These are phyloP conservation scores for Helostoma temminkii DNA, from an alignment of 2,797 vertebrate species.

Conservation along the genomic window DNA sequence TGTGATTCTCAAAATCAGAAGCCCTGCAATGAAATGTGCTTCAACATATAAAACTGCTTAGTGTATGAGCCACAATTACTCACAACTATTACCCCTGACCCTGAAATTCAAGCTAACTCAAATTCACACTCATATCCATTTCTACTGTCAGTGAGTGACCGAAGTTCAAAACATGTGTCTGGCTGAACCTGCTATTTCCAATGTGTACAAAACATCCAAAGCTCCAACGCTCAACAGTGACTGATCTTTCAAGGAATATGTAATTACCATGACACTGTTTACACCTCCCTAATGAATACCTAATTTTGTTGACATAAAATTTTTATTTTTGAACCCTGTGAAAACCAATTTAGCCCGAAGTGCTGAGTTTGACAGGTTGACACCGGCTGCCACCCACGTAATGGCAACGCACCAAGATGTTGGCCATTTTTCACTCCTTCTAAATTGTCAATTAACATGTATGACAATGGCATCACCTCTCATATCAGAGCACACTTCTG, in stretches of 20 bases:
- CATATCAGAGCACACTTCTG: constrained; percentile 34
- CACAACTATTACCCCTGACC: neutral
- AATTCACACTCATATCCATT: neutral
- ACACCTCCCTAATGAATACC: constrained; percentile 24
- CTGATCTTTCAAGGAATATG: constrained; percentile 23
- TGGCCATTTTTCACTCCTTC: constrained; percentile 48
- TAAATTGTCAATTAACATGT: constrained; percentile 64
- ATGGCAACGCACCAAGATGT: constrained; percentile 28
- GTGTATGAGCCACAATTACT: neutral
- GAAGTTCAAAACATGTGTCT: constrained; percentile 4
- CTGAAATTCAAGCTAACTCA: neutral
- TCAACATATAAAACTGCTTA: no score
- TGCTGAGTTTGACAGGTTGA: constrained; percentile 49
- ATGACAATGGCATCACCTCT: constrained; percentile 57
- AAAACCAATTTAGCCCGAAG: constrained; percentile 35
- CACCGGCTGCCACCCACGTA: constrained; percentile 27
- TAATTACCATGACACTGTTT: constrained; percentile 22
- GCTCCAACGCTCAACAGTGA: neutral
- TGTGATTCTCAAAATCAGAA: constrained; percentile 6
- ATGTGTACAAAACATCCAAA: neutral
- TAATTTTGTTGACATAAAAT: constrained; percentile 17
- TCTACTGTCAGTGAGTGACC: neutral
- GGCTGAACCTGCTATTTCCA: neutral
- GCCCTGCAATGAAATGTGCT: constrained; percentile 34
- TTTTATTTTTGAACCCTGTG: constrained; percentile 11